These are phyloP conservation scores for Enteromius trimaculatus DNA, from an alignment of 2,797 vertebrate genomes.

Conservation along the genomic window DNA sequence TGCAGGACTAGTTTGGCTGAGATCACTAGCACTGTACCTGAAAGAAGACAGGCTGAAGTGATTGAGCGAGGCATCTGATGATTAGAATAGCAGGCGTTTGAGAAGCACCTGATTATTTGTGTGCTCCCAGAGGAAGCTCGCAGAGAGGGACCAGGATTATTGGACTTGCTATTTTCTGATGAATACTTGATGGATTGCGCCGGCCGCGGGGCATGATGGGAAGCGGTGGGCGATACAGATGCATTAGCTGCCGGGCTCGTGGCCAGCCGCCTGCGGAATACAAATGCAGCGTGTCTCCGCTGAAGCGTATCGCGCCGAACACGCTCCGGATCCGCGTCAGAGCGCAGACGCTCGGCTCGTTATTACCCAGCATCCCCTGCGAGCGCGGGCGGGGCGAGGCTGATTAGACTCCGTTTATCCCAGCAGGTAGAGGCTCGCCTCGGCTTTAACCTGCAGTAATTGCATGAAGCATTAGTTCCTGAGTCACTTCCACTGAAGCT, in stretches of 20 bases:
- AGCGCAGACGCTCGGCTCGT: conserved; percentile 9
- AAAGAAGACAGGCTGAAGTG: neutral
- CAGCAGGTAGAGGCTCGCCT: conserved; percentile 45
- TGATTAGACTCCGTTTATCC: conserved; percentile 61
- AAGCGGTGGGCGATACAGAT: conserved; percentile 27
- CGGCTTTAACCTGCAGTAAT: conserved; percentile 52
- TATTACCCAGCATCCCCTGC: conserved; percentile 51
- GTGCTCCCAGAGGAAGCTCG: conserved; percentile 2
- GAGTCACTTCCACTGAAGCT: conserved; percentile 35
- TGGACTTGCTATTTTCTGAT: conserved; percentile 35
- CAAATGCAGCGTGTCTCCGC: conserved; percentile 24
- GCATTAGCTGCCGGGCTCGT: conserved; percentile 26
- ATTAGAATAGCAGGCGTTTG: neutral
- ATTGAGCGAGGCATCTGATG: neutral
- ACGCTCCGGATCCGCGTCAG: neutral
- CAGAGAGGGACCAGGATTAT: conserved; percentile 22
- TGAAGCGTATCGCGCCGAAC: neutral
- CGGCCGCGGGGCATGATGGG: conserved; percentile 24
- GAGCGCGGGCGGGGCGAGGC: conserved; percentile 36
- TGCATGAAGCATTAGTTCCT: conserved; percentile 48
- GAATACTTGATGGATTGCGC: conserved; percentile 36
- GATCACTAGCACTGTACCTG: neutral
- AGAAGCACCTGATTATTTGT: conserved; percentile 14
- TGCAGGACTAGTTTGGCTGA: neutral
- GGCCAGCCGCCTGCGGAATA: conserved; percentile 48